phyloP scores from a whole-genome alignment of 1,140 invertebrate genomes.

The Lysiphlebus fabarum region DNA sequence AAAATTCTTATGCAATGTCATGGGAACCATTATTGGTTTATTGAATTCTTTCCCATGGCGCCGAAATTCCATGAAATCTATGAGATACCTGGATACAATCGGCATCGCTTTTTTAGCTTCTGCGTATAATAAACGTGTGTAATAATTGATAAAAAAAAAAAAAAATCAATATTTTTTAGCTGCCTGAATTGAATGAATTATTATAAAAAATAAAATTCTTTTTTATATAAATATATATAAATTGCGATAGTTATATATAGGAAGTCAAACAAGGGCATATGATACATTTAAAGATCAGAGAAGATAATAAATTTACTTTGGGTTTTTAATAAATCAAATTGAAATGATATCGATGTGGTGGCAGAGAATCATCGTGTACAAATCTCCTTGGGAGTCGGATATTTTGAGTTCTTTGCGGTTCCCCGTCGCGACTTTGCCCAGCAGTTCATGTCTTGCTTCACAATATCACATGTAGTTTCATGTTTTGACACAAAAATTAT shows the following conservation, averaged over 20 bases:
- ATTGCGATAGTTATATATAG: too few relatives aligned
- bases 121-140: neutral
- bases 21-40: slow-evolving; percentile 8
- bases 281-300: neutral
- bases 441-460: too few relatives aligned
- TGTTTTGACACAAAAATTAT: too few relatives aligned
- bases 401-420: too few relatives aligned
- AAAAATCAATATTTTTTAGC: slow-evolving; percentile 10
- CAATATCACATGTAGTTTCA: too few relatives aligned
- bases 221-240: too few relatives aligned
- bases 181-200: slow-evolving; percentile 13
- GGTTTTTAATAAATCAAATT: slow-evolving; percentile 16
- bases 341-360: too few relatives aligned
- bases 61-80: slow-evolving; percentile 10
- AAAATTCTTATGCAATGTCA: neutral
- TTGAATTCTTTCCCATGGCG: slow-evolving; percentile 15
- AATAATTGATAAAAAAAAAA: slow-evolving; percentile 6
- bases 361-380: too few relatives aligned
- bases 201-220: neutral
- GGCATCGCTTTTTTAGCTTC: neutral
- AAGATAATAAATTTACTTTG: slow-evolving; percentile 6
- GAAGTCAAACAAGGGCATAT: neutral
- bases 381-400: too few relatives aligned
- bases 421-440: too few relatives aligned
- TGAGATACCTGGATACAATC: neutral